Percentiles rank a stretch among this genome's conserved stretches.
These are phyloP conservation scores for Ascidia mentula DNA, from an alignment of 23 tunicate genomes.

Conservation along the genomic window DNA sequence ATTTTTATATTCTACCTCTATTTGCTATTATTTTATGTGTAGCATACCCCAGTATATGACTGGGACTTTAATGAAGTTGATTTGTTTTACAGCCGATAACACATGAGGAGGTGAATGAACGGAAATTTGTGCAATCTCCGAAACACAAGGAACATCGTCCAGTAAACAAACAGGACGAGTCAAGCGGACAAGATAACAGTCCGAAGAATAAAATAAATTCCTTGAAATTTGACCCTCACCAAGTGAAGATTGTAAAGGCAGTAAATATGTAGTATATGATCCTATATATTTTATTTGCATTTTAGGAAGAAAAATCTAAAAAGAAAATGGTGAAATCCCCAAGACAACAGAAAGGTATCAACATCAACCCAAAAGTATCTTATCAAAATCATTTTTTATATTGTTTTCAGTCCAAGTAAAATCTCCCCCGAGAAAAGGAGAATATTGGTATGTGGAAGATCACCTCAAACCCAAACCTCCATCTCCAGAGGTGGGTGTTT, in stretches of 20 bases:
- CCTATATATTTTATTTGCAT: too few species aligned
- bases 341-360: neutral
- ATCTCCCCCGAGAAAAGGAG: constrained; percentile 15
- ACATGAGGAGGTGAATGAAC: neutral
- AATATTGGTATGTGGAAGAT: constrained; percentile 85
- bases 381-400: too few species aligned
- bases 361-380: too few species aligned
- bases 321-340: neutral
- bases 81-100: neutral
- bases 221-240: too few species aligned
- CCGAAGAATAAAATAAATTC: too few species aligned
- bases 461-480: constrained; percentile 40
- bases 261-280: too few species aligned
- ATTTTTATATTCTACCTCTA: too few species aligned
- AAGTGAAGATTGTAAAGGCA: too few species aligned
- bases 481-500: constrained; percentile 17
- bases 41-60: too few species aligned
- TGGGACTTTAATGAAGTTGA: neutral
- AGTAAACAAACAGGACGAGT: neutral
- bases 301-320: neutral
- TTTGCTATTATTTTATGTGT: too few species aligned
- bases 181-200: too few species aligned
- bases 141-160: neutral
- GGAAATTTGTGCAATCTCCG: neutral
- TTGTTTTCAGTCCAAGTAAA: neutral